These are phyloP conservation scores for Cliona cf. orientalis DNA, from an alignment of 37 sponge, comb jelly and placozoan species.

Conservation along the genomic window DNA sequence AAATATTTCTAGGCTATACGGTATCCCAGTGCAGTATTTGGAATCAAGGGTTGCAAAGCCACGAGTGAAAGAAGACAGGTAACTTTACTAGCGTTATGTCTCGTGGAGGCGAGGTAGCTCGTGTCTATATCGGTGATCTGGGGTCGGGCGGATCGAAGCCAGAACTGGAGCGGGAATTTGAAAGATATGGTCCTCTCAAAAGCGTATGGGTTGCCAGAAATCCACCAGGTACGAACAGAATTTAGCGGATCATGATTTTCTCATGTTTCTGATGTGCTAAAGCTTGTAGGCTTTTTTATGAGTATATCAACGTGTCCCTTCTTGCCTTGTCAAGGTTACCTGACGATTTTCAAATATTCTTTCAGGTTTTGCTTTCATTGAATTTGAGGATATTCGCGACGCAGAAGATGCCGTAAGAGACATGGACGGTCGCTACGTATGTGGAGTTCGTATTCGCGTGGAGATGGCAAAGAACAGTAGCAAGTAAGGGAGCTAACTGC, in stretches of 20 bases:
- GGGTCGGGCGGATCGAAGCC: conserved; percentile 84
- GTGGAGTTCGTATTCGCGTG: conserved; percentile 76
- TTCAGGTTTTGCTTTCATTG: conserved; percentile 94
- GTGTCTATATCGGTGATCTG: conserved; percentile 91
- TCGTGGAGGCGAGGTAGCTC: background rate
- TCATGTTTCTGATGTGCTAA: background rate
- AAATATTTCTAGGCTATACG: too few relatives aligned
- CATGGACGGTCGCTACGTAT: conserved; percentile 88
- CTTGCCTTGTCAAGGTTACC: too few relatives aligned
- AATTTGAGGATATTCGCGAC: conserved; percentile 95
- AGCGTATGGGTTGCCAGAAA: conserved; percentile 97
- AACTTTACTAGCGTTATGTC: too few relatives aligned
- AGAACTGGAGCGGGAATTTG: conserved; percentile 93
- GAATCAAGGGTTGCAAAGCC: too few relatives aligned
- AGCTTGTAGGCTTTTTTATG: too few relatives aligned
- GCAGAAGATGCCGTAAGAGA: conserved; percentile 93
- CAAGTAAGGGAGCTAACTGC: conserved; percentile 12
- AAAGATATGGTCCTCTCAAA: conserved; percentile 82
- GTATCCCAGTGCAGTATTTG: too few relatives aligned
- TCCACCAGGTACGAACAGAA: conserved; percentile 71
- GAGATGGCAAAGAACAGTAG: conserved; percentile 85
- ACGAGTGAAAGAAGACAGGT: too few relatives aligned
- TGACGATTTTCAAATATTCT: background rate
- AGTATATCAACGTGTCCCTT: too few relatives aligned
- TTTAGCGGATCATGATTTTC: background rate